Percentiles rank a stretch among this genome's conserved stretches.
Conservation (phyloP, 2,113 vertebrate species). For the Myiagra hebetior region DNA sequence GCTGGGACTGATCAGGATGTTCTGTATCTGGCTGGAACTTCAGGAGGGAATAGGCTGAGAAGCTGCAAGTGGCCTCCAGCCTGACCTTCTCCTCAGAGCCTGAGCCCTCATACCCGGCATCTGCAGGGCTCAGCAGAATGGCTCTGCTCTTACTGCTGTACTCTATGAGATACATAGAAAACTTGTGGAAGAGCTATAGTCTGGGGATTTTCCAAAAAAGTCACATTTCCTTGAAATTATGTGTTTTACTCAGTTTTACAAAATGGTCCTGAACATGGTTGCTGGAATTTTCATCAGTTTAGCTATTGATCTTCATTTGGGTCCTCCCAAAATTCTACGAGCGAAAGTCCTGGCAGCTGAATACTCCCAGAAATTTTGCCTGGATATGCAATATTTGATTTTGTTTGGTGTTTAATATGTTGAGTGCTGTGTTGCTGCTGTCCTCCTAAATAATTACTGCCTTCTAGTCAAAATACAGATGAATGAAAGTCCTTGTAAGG, state of each 20-base stretch:
- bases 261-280: not conserved
- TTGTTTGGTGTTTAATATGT: not conserved
- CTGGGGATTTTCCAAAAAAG: not conserved
- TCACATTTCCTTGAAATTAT: not conserved
- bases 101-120: not conserved
- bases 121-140: not conserved
- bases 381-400: not conserved
- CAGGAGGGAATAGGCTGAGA: not conserved
- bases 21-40: not conserved
- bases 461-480: not conserved
- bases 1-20: not conserved
- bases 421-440: not conserved
- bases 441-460: not conserved
- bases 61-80: not conserved
- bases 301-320: not conserved
- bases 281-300: not conserved
- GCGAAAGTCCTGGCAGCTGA: not conserved
- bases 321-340: not conserved
- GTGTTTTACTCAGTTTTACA: not conserved
- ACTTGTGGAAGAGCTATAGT: not conserved
- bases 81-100: not conserved
- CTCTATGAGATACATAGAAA: not conserved
- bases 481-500: not conserved
- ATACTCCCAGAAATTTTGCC: not conserved
- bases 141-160: not conserved